These are phyloP conservation scores for Leucophenga varia DNA, from an alignment of 1,140 invertebrate species.

Conservation along the genomic window DNA sequence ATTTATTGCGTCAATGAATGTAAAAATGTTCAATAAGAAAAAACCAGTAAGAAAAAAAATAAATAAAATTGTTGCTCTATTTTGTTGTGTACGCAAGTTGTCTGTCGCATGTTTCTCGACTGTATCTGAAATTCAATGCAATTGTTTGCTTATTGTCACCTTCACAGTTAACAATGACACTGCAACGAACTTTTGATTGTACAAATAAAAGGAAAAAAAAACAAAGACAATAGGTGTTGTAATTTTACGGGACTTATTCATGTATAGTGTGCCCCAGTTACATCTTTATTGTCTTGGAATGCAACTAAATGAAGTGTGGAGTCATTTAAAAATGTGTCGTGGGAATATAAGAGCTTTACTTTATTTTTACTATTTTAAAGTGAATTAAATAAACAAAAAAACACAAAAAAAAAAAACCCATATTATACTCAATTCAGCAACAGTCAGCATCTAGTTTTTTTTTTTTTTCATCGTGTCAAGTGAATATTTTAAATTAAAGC, in stretches of 20 bases:
- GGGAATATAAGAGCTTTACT: slow-evolving; percentile 21
- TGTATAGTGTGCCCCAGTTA: slow-evolving; percentile 31
- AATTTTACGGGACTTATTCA: slow-evolving; percentile 5
- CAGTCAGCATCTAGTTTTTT: no score
- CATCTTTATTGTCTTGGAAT: slow-evolving; percentile 24
- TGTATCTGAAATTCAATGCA: slow-evolving; percentile 9
- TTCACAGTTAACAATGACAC: no score
- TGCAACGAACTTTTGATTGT: no score
- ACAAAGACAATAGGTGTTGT: no score
- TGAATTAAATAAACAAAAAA: slow-evolving; percentile 13
- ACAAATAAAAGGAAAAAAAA: no score
- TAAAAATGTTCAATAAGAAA: neutral
- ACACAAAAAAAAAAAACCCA: slow-evolving; percentile 13
- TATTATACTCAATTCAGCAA: slow-evolving; percentile 6
- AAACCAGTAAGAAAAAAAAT: neutral
- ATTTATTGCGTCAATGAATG: no score
- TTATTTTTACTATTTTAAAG: slow-evolving; percentile 9
- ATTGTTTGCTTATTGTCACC: neutral
- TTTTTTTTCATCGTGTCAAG: no score
- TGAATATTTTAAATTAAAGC: slow-evolving; percentile 35
- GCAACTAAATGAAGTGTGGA: no score
- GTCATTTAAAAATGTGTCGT: no score
- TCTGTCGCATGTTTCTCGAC: no score
- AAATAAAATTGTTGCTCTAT: no score
- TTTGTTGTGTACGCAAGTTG: no score